Conservation (phyloP, 2,797 vertebrate species). For the Bufotes viridis region DNA sequence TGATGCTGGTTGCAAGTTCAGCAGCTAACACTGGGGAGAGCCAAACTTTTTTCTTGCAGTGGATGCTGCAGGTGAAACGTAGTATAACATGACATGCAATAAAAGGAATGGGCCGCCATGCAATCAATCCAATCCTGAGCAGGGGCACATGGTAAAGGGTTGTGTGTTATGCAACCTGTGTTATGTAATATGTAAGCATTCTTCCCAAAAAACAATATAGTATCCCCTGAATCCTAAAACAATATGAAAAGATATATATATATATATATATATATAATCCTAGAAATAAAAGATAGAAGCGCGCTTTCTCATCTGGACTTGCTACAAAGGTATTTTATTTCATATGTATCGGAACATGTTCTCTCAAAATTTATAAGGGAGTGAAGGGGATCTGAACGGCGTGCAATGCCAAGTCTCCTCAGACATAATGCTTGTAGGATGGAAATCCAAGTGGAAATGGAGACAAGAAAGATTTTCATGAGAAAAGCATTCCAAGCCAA, state of each 20-base stretch:
- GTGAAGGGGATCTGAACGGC: background rate
- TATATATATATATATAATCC: background rate
- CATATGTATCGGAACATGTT: conserved; percentile 41
- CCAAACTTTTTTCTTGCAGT: background rate
- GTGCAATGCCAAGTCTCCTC: conserved; percentile 42
- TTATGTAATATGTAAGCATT: too few relatives aligned
- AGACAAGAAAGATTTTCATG: conserved; percentile 20
- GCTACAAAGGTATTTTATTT: conserved; percentile 48
- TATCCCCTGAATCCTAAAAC: too few relatives aligned
- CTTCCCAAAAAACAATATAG: too few relatives aligned
- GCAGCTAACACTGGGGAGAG: background rate
- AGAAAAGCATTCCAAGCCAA: conserved; percentile 34
- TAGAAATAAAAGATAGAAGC: conserved; percentile 24
- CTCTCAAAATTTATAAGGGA: conserved; percentile 38
- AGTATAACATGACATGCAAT: background rate
- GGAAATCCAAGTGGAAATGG: conserved; percentile 33
- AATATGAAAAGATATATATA: too few relatives aligned
- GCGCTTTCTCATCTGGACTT: conserved; percentile 31
- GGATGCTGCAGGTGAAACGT: background rate
- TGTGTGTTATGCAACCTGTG: too few relatives aligned
- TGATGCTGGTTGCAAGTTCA: background rate
- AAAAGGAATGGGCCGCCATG: background rate
- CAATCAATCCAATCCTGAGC: background rate
- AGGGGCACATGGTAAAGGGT: too few relatives aligned
- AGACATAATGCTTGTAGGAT: conserved; percentile 52